Conservation (phyloP, 2,113 vertebrate species). For the Neomonachus schauinslandi region DNA sequence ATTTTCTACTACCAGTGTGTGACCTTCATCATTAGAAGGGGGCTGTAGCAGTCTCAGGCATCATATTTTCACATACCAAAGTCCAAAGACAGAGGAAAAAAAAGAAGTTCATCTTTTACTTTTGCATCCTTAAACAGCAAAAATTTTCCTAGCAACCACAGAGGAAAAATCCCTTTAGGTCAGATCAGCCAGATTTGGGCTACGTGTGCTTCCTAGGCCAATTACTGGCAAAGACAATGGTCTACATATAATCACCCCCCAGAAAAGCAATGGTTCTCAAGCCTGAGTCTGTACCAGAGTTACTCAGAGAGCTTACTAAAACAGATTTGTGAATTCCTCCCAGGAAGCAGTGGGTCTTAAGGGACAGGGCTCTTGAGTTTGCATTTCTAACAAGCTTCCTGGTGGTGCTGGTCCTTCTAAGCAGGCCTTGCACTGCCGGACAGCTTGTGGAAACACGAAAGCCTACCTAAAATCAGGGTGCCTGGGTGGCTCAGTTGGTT, state of each 20-base stretch:
- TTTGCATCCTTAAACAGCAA: neutral
- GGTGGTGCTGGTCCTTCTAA: neutral
- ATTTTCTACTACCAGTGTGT: too few relatives aligned
- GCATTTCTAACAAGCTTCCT: neutral
- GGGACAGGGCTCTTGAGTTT: neutral
- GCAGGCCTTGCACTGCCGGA: neutral
- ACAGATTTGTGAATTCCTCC: neutral
- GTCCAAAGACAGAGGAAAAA: neutral
- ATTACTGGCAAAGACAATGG: neutral
- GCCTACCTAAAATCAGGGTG: neutral
- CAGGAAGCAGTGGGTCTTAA: neutral
- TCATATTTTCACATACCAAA: neutral
- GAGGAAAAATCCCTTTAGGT: neutral
- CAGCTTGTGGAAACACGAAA: neutral
- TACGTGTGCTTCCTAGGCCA: neutral
- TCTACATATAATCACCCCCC: neutral
- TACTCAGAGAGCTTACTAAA: neutral
- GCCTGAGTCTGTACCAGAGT: neutral
- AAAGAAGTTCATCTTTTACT: neutral
- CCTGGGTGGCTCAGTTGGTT: too few relatives aligned
- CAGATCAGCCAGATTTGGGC: neutral
- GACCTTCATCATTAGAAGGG: neutral
- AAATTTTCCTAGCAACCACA: neutral
- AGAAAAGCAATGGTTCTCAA: neutral
- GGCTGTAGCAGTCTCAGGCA: neutral